Percentiles rank a stretch among this genome's conserved stretches.
These are phyloP conservation scores for Tryphoninae sp. DNA, from an alignment of 2,888 invertebrate genomes.

Conservation along the genomic window DNA sequence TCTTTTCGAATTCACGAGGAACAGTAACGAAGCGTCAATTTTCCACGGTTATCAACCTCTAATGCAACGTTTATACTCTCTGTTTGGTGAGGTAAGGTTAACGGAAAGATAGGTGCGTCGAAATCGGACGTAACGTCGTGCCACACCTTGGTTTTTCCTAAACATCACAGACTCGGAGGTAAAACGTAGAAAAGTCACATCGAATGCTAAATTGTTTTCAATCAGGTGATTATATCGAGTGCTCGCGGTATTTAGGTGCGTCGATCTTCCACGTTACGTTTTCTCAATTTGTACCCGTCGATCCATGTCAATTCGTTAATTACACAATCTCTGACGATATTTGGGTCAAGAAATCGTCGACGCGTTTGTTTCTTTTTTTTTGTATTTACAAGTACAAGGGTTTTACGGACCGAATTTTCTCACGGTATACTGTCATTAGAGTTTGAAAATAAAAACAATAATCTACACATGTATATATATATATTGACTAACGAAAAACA, in stretches of 20 bases:
- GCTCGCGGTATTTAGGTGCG: constrained; percentile 52
- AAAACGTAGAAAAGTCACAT: constrained; percentile 66
- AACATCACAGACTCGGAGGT: constrained; percentile 65
- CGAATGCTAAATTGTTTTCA: constrained; percentile 58
- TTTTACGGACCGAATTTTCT: constrained; percentile 2
- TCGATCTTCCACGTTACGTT: constrained; percentile 50
- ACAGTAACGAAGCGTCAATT: constrained; percentile 4
- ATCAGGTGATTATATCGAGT: constrained; percentile 47
- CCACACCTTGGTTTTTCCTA: constrained; percentile 56
- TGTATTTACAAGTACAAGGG: constrained; percentile 49
- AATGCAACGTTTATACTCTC: constrained; percentile 26
- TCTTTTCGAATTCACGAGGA: not conserved
- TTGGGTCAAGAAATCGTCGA: constrained; percentile 33
- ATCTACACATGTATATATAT: not conserved
- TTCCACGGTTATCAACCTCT: not conserved
- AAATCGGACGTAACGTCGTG: constrained; percentile 51
- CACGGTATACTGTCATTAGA: not conserved
- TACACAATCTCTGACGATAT: constrained; percentile 35
- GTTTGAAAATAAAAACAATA: not conserved
- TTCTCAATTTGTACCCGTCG: constrained; percentile 53
- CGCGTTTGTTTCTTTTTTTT: not conserved
- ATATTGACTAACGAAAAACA: not conserved
- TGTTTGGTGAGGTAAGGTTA: constrained; percentile 33
- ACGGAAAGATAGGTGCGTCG: constrained; percentile 56
- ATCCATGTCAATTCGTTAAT: constrained; percentile 53